Percentiles rank a stretch among this genome's conserved stretches.
These are phyloP conservation scores for Phrynocephalus guinanensis DNA, from an alignment of 2,797 vertebrate genomes.

Conservation along the genomic window DNA sequence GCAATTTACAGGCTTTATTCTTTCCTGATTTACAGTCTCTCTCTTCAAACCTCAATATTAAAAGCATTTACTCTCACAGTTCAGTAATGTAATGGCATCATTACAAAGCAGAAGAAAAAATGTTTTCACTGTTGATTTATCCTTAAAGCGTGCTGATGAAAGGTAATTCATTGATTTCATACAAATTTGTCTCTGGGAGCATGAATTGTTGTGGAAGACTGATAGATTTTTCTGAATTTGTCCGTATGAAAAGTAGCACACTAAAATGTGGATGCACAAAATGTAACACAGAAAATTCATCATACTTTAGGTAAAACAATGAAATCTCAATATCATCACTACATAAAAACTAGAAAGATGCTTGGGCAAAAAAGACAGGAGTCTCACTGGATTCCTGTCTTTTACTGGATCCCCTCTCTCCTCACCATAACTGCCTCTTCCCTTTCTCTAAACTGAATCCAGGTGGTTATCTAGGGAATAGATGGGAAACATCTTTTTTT, in stretches of 20 bases:
- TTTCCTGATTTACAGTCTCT: constrained; percentile 29
- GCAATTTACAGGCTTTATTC: constrained; percentile 51
- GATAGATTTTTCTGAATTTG: neutral
- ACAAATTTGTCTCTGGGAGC: constrained; percentile 17
- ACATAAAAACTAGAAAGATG: neutral
- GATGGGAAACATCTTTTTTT: neutral
- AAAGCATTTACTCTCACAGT: constrained; percentile 49
- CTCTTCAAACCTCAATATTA: constrained; percentile 44
- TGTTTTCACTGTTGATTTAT: constrained; percentile 33
- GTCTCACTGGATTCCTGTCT: too few relatives aligned
- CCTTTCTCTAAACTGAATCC: neutral
- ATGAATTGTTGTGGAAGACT: neutral
- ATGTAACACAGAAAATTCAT: constrained; percentile 5
- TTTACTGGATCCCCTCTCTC: too few relatives aligned
- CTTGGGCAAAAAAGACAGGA: too few relatives aligned
- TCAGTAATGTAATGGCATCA: constrained; percentile 46
- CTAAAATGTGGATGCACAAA: constrained; percentile 24
- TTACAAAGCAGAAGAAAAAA: constrained; percentile 59
- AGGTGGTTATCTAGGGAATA: neutral
- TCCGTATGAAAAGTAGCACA: neutral
- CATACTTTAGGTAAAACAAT: constrained; percentile 6
- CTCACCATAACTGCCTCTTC: neutral
- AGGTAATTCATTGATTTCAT: constrained; percentile 40
- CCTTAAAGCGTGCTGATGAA: constrained; percentile 41
- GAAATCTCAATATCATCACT: neutral